A percentile compares a stretch with the other conserved stretches of the same genome.
phyloP scores from a whole-genome alignment of 1,140 invertebrate genomes.

The Oryzaephilus surinamensis region DNA sequence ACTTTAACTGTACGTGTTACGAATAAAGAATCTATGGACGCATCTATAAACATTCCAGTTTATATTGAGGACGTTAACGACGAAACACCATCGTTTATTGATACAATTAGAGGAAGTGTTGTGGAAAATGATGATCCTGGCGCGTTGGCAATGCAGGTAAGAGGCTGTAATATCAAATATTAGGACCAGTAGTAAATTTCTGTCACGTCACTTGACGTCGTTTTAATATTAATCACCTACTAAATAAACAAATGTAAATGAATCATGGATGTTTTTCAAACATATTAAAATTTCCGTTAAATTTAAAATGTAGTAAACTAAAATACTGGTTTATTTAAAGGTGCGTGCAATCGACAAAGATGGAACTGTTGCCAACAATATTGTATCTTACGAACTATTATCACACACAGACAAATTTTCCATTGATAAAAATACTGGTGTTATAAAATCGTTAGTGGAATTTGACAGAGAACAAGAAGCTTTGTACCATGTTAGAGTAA shows the following conservation, averaged over 20 bases:
- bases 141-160: constrained; percentile 75
- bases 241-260: too few species aligned
- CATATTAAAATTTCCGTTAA: too few species aligned
- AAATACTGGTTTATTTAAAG: too few species aligned
- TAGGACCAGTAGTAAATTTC: too few species aligned
- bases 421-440: constrained; percentile 72
- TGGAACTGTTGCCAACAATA: constrained; percentile 68
- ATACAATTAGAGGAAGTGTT: constrained; percentile 65
- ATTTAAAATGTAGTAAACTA: too few species aligned
- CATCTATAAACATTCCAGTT: constrained; percentile 66
- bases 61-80: constrained; percentile 78
- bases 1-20: constrained; percentile 69
- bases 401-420: constrained; percentile 60
- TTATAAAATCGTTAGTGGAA: constrained; percentile 62
- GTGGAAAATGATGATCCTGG: constrained; percentile 69
- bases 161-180: too few species aligned
- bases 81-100: constrained; percentile 73
- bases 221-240: too few species aligned
- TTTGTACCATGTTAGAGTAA: constrained; percentile 74
- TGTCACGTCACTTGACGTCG: too few species aligned
- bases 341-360: constrained; percentile 74
- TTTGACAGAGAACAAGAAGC: constrained; percentile 74
- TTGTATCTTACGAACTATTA: constrained; percentile 63
- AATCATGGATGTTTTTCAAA: too few species aligned
- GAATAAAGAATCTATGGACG: constrained; percentile 70